Conservation (phyloP, 53 echinoderm and acorn worm species). For the Luidia sarsii region DNA sequence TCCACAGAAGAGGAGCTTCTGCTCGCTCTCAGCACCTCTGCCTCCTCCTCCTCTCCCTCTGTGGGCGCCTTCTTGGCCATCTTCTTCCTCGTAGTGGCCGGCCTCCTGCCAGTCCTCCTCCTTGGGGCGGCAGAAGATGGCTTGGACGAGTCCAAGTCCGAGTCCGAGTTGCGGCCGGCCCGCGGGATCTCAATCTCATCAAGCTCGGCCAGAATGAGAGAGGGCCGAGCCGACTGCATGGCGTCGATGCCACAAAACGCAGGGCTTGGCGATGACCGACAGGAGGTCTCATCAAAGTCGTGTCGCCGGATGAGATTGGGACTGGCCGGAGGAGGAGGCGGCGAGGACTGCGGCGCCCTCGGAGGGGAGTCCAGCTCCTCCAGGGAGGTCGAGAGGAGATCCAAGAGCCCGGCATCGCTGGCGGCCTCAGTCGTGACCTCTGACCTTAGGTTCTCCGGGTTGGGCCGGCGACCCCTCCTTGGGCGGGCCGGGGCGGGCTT, state of each 20-base stretch:
- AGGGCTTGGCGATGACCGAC: neutral
- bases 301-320: neutral
- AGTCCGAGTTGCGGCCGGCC: slow-evolving; percentile 68
- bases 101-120: slow-evolving; percentile 28
- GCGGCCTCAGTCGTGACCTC: slow-evolving; percentile 26
- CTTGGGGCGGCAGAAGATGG: slow-evolving; percentile 32
- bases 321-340: neutral
- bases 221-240: neutral
- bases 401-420: slow-evolving; percentile 3
- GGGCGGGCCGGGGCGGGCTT: slow-evolving; percentile 1
- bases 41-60: slow-evolving; percentile 43
- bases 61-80: slow-evolving; percentile 6
- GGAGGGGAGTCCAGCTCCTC: slow-evolving; percentile 32
- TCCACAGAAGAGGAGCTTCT: no score
- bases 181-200: slow-evolving; percentile 91
- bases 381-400: slow-evolving; percentile 27
- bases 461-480: slow-evolving; percentile 57
- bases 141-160: slow-evolving; percentile 49
- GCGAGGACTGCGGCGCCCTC: neutral
- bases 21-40: slow-evolving; percentile 48
- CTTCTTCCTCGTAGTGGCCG: slow-evolving; percentile 22
- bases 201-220: slow-evolving; percentile 39
- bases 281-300: slow-evolving; percentile 3
- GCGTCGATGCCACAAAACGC: neutral
- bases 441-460: slow-evolving; percentile 59